Percentiles rank a stretch among this genome's conserved stretches.
Conservation (phyloP, 2,888 invertebrate genomes). For the Clunio marinus region DNA sequence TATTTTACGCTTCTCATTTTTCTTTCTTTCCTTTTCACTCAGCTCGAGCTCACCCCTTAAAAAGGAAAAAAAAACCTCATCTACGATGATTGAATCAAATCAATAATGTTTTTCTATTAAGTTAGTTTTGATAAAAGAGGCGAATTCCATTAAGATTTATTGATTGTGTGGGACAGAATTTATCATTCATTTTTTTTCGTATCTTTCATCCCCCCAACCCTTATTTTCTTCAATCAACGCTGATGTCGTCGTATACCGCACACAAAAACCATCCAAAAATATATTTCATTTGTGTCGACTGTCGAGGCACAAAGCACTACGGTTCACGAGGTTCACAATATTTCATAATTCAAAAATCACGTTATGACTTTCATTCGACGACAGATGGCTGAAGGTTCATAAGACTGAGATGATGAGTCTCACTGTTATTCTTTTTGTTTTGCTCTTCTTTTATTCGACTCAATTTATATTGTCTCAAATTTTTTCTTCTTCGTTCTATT, state of each 20-base stretch:
- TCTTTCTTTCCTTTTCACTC: not conserved
- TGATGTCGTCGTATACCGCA: not conserved
- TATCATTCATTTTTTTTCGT: not conserved
- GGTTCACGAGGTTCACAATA: slow-evolving; percentile 29
- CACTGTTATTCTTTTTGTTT: not conserved
- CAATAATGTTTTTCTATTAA: slow-evolving; percentile 29
- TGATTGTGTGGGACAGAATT: slow-evolving; percentile 31
- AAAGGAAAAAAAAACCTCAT: too few relatives aligned
- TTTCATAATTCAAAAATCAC: slow-evolving; percentile 30
- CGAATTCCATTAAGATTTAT: slow-evolving; percentile 28
- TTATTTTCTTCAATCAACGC: not conserved
- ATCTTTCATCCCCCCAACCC: not conserved
- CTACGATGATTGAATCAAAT: slow-evolving; percentile 18
- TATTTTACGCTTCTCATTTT: slow-evolving; percentile 6
- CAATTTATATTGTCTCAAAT: slow-evolving; percentile 8
- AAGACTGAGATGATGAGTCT: slow-evolving; percentile 16
- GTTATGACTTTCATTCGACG: slow-evolving; percentile 19
- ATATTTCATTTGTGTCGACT: slow-evolving; percentile 5
- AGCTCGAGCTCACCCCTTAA: not conserved
- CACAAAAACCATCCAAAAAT: not conserved
- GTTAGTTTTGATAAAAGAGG: slow-evolving; percentile 11
- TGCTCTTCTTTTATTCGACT: not conserved
- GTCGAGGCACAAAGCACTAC: slow-evolving; percentile 3
- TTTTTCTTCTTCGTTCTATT: not conserved
- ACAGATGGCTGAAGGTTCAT: slow-evolving; percentile 27